Conservation (phyloP, 2,888 invertebrate genomes). For the Lathronympha strigana region DNA sequence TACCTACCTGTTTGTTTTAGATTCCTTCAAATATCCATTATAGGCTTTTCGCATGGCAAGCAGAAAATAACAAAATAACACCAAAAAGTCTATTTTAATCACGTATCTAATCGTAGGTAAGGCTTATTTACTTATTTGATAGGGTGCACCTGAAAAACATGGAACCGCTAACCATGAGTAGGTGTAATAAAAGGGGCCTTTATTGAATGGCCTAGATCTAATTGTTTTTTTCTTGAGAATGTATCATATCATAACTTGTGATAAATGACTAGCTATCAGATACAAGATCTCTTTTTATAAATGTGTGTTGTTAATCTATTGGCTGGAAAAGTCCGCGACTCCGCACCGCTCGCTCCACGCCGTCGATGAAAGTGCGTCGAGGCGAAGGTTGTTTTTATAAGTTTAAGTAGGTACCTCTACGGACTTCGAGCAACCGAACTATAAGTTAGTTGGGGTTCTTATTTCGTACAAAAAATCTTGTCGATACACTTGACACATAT, state of each 20-base stretch:
- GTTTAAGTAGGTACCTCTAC: slow-evolving; percentile 9
- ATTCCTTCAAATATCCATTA: background rate
- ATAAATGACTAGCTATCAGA: background rate
- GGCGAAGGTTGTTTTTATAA: slow-evolving; percentile 22
- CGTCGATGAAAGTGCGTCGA: slow-evolving; percentile 26
- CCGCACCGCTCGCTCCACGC: slow-evolving; percentile 4
- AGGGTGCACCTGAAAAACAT: too few species aligned
- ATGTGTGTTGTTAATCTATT: background rate
- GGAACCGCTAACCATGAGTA: too few species aligned
- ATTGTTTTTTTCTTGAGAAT: too few species aligned
- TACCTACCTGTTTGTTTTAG: too few species aligned
- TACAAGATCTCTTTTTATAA: background rate
- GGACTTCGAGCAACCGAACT: slow-evolving; percentile 4
- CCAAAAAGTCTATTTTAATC: background rate
- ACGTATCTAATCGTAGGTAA: too few species aligned
- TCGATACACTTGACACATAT: too few species aligned
- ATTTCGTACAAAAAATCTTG: background rate
- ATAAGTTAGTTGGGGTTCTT: background rate
- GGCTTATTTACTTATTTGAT: too few species aligned
- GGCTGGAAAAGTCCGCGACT: slow-evolving; percentile 25
- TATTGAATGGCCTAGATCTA: too few species aligned
- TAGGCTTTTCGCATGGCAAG: background rate
- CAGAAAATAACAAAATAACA: background rate
- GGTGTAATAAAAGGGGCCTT: too few species aligned
- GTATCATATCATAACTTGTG: too few species aligned